Evolutionary conservation across 1,140 invertebrate genomes (phyloP).

Genomic region (Drosophila insularis): DNA sequence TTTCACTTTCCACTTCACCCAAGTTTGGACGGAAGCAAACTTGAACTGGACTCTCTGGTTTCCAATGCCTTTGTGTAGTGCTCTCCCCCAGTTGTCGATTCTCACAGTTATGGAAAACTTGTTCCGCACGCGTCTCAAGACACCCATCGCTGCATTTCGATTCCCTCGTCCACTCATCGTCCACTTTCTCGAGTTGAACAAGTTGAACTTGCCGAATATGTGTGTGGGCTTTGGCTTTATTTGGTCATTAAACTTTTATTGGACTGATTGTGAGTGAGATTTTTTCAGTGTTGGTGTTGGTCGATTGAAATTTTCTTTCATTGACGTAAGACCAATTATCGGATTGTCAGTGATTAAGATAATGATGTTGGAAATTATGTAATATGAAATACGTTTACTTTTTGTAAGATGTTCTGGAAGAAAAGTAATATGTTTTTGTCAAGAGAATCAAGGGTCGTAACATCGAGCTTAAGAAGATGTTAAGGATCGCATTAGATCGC

Average conservation of each 20-base stretch:
- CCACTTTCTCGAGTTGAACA: conserved; percentile 11
- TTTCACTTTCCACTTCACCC: conserved; percentile 16
- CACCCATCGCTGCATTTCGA: not conserved
- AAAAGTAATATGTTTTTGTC: too few relatives aligned
- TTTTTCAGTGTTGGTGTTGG: not conserved
- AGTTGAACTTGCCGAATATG: conserved; percentile 9
- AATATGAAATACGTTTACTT: not conserved
- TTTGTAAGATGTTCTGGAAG: too few relatives aligned
- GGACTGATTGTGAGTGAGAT: conserved; percentile 4
- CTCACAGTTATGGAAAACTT: conserved; percentile 4
- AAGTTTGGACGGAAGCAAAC: conserved; percentile 16
- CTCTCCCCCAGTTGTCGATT: not conserved
- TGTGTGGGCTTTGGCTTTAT: conserved; percentile 8
- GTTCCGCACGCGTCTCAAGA: conserved; percentile 14
- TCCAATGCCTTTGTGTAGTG: not conserved
- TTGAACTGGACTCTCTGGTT: conserved; percentile 1
- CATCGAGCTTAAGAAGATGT: too few relatives aligned
- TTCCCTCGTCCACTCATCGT: not conserved
- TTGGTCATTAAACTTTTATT: conserved; percentile 14
- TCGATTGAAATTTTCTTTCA: conserved; percentile 3
- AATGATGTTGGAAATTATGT: not conserved
- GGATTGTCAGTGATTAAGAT: not conserved
- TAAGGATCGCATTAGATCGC: too few relatives aligned
- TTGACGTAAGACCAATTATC: conserved; percentile 14
- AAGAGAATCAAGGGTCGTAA: too few relatives aligned